Percentiles rank a stretch among this genome's conserved stretches.
Evolutionary conservation across 1,140 invertebrate genomes (phyloP).

Genomic region (Heterodera schachtii): DNA sequence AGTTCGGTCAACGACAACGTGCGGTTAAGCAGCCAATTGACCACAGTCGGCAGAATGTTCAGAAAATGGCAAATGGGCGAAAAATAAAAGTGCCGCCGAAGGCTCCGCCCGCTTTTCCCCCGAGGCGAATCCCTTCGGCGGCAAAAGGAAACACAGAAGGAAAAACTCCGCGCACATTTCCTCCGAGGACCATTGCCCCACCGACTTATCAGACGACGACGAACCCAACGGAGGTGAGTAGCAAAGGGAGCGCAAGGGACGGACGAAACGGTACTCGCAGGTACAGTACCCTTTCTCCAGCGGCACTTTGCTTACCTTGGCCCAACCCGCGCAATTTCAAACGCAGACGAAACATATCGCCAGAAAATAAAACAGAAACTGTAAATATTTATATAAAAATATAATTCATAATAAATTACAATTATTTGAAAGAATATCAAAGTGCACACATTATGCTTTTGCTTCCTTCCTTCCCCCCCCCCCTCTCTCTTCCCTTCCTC

Average conservation of each 20-base stretch:
- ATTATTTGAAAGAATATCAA: background rate
- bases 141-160: background rate
- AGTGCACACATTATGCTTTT: no score
- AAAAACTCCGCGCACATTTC: background rate
- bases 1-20: background rate
- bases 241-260: no score
- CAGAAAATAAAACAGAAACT: background rate
- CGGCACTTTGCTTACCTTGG: background rate
- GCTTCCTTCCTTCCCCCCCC: no score
- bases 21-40: background rate
- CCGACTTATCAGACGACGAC: background rate
- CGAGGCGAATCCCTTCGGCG: background rate
- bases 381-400: background rate
- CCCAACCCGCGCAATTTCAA: background rate
- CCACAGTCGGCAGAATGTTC: background rate
- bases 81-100: background rate
- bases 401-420: background rate
- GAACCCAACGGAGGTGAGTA: background rate
- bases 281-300: background rate
- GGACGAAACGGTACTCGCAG: background rate
- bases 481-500: no score
- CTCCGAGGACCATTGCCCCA: background rate
- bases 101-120: no score
- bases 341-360: background rate
- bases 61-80: background rate